Conservation (phyloP, 2,113 vertebrate genomes). For the Prolemur simus region DNA sequence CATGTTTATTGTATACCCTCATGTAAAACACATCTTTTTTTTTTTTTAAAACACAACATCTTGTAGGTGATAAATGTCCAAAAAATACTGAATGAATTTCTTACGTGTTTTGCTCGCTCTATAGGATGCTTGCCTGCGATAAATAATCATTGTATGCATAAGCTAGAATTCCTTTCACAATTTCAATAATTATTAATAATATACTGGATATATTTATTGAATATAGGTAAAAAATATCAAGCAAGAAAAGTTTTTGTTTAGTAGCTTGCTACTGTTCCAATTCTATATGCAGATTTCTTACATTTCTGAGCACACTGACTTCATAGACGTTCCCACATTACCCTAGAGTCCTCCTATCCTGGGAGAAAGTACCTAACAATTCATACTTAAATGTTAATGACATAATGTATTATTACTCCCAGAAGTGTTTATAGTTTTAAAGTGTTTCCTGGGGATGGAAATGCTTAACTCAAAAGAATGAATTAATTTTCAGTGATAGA, state of each 20-base stretch:
- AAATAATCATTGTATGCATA: not conserved
- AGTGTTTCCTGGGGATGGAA: not conserved
- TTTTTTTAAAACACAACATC: not conserved
- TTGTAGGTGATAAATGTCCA: not conserved
- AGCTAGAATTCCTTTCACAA: not conserved
- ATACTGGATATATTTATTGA: not conserved
- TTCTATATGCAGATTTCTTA: not conserved
- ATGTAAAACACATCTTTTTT: not conserved
- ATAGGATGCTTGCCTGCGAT: not conserved
- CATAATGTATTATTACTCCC: not conserved
- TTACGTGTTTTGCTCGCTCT: not conserved
- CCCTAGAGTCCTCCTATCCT: not conserved
- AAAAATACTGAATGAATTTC: not conserved
- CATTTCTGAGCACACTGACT: not conserved
- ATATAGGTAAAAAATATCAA: not conserved
- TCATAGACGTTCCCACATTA: not conserved
- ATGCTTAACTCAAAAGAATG: slow-evolving; percentile 6
- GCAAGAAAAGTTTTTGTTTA: not conserved
- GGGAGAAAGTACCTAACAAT: not conserved
- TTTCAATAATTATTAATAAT: not conserved
- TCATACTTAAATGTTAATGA: not conserved
- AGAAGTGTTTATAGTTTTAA: slow-evolving; percentile 1
- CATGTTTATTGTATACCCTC: not conserved
- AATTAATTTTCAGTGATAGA: slow-evolving; percentile 22
- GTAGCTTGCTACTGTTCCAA: not conserved